Base-by-base conservation (phyloP, 2,113 vertebrate genomes). In the Tenrec ecaudatus region DNA sequence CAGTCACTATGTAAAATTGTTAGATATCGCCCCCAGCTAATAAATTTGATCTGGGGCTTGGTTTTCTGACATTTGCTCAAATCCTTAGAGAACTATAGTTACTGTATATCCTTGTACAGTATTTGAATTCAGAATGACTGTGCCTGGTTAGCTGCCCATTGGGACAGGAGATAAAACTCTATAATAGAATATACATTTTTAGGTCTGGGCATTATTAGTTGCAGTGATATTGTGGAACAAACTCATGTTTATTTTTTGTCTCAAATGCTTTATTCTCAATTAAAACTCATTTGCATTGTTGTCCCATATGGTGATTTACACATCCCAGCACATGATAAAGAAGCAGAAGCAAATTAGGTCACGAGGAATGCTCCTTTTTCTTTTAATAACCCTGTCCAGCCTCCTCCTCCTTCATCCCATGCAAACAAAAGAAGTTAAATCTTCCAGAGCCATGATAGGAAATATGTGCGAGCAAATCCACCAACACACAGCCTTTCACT, bases 21-120 rank as follows among this genome's bases (percentile, higher is more conserved):
- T 96, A 97, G 97, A 96, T 96, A 98, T 97, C 97, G 97, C 95
- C 82, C 96, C 90, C 96, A 98, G 97, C 98, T 98, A 98, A 98
- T 98, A 98, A 98, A 98, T 98, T 97, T 97, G 95, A 97, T 97
- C 97, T 96, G 90, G 94, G 96, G 85, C 96, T 98, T 96, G 96
- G 95, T 98, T 98, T 97, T 96, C 96, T 98, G 98, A 96, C 98
- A 98, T 98, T 98, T 97, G 95, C 96, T 96, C 97, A 98, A 98
- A 97, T 97, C 98, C 98, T 98, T 93, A 47, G 98, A 98, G 98
- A 98, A 98, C 96, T 20, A 73, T 92, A 94, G 98, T 97, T 98
- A 98, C 98, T 97, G 98, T 98, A 98, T 97, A 97, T 97, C 94
- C 96, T 94, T 83, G 78, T 97, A 97, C 97, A 97, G 97, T 97